Evolutionary conservation across 2,113 vertebrate genomes (phyloP), one percentile per base, ranked within the genome.

Genomic region (Oenanthe oenanthe): DNA sequence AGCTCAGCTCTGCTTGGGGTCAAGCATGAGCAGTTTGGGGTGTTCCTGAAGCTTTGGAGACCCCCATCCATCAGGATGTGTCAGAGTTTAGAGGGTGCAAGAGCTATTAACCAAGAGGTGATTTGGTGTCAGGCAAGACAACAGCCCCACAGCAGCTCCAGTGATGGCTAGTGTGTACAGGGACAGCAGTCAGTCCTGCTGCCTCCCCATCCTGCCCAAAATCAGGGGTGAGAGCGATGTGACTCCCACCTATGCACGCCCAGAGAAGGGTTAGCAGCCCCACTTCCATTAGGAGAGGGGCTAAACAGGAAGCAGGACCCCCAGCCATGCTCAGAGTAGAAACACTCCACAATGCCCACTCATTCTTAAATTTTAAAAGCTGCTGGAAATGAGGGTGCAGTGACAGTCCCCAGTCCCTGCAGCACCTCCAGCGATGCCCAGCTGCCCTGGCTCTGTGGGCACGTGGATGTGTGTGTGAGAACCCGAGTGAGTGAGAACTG

Each of bases 391-490:
- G 31, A 28, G 24, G 47, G 2, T 76, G 21, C 32, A n/a, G 72
- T 20, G 45, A 20, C 42, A 91, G 28, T 14, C 13, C 17, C 8
- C 7, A 5, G 6, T 16, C 22, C 28, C 63, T 7, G 3, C 0
- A 0, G 42, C 15, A 5, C 57, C 72, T 58, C 66, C 53, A 50
- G 54, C 0, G 0, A 20, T 42, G 70, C 63, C 56, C 31, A 22
- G 48, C 77, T 60, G n/a, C 53, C 45, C 47, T 1, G 6, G 77
- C 73, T 77, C 1, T 13, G 68, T 4, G 11, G 42, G 79, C 90
- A 92, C 38, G 10, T 88, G 95, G 74, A 57, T 15, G 62, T 85
- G 66, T 84, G 74, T 88, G 94, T 80, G 92, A 94, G 83, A 57
- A 43, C 28, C 50, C 1, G 7, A 26, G 74, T 67, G 85, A 72